Evolutionary conservation across 2,888 invertebrate genomes (phyloP), one percentile per base, ranked within the genome.

Genomic region (Leucophenga montana): DNA sequence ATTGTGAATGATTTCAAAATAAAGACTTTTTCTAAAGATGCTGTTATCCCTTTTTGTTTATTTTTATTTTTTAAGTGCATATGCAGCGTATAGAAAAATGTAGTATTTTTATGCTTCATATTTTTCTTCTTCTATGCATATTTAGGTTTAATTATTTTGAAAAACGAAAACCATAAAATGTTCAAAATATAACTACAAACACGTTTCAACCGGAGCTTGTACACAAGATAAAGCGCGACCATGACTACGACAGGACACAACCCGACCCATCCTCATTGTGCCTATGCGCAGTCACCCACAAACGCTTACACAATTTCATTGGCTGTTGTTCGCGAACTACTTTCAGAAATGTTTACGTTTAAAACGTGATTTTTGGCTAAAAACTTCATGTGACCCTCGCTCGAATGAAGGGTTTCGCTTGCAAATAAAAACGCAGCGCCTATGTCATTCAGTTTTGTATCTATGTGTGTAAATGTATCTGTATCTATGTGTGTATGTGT

Each of bases 341-440:
- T 81, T 76, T 39, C 22, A 78, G 83, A 75, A 83, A 83, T 82
- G 84, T 82, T 82, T 82, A 82, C 85, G 84, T 82, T 80, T 82
- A 83, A 82, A 82, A 82, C 82, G 82, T 82, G 82, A 82, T 82
- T 82, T 82, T 82, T 76, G 69, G 77, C 68, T 48, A 64, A 64
- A 64, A 64, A 50, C 13, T 50, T 80, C 56, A 56, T 14, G 22
- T 56, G 16, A 20, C 56, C 56, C 16, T 18, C 16, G 8, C 18
- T 53, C 6, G 8, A 2, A 53, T 18, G 20, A 53, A 53, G 20
- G 53, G 53, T 18, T 53, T n/a, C 20, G n/a, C 13, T 18, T 53
- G 53, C 53, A 16, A 20, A 53, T 18, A 53, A 48, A 14, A n/a
- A 5, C 44, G 31, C 27, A 39, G 39, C 39, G 48, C 66, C 31